These are phyloP conservation scores for Sus scrofa DNA, from an alignment of 2,113 vertebrate species.

Conservation along the genomic window DNA sequence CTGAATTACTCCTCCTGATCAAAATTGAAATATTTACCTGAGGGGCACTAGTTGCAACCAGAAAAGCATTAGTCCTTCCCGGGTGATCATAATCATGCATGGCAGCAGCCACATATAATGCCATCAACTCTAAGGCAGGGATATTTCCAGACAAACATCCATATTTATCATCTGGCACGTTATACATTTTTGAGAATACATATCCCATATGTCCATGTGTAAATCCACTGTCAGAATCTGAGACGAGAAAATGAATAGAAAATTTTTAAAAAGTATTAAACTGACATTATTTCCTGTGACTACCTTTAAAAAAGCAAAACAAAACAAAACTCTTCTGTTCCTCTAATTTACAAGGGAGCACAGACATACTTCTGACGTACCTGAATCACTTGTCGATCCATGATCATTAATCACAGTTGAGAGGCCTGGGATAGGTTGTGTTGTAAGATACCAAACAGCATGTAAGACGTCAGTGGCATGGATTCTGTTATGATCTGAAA, in stretches of 20 bases:
- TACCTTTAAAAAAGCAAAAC: not conserved
- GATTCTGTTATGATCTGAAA: slow-evolving; percentile 97
- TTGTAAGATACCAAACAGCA: slow-evolving; percentile 98
- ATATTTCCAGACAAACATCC: slow-evolving; percentile 97
- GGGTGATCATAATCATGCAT: slow-evolving; percentile 99
- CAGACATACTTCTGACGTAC: slow-evolving; percentile 80
- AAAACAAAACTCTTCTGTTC: not conserved
- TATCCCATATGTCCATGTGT: slow-evolving; percentile 95
- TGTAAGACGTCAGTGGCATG: slow-evolving; percentile 99
- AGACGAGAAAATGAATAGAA: slow-evolving; percentile 23
- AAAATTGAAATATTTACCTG: slow-evolving; percentile 88
- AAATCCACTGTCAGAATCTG: slow-evolving; percentile 97
- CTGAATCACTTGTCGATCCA: slow-evolving; percentile 94
- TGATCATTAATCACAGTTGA: slow-evolving; percentile 93
- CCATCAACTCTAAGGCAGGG: slow-evolving; percentile 98
- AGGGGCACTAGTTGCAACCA: slow-evolving; percentile 97
- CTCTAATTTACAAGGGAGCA: not conserved
- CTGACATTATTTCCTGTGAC: not conserved
- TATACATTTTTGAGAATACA: slow-evolving; percentile 95
- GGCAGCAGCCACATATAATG: slow-evolving; percentile 98
- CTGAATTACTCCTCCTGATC: not conserved
- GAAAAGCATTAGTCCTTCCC: slow-evolving; percentile 97
- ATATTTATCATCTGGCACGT: slow-evolving; percentile 91
- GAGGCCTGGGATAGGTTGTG: slow-evolving; percentile 96
- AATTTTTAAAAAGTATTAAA: not conserved